Base-by-base conservation (phyloP, 2,797 vertebrate species). In the Eulemur rubriventer region DNA sequence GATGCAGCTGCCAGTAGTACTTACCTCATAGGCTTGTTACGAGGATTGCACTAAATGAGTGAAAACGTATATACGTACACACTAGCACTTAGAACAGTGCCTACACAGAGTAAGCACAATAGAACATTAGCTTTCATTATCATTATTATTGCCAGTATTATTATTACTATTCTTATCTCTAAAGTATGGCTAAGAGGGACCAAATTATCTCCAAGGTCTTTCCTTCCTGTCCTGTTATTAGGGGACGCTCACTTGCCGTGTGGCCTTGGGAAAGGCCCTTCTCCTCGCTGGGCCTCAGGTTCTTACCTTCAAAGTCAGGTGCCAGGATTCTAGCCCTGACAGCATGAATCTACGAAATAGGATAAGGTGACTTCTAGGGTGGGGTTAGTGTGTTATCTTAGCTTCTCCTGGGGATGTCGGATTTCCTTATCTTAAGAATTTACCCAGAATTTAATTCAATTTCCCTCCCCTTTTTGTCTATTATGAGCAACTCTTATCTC, bases 341-440 rank as follows among this genome's bases (percentile, higher is more conserved):
- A 59, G 55, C 24, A 28, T 30, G 55, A 46, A 63, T 70, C 35
- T 50, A 46, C 7, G 61, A 82, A 79, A 17, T 13, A 69, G 38
- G 81, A 35, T 17, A 76, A 70, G 52, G 81, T 3, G 41, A 8
- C 70, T 43, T 17, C 38, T 41, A n/a, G 69, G 84, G n/a, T 78
- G 13, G 12, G 43, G 55, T 75, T 28, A 33, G 73, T 46, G 28
- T 83, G 30, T 35, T 52, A 79, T 41, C 48, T 24, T 10, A 26
- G 30, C 55, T 38, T 52, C 35, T 63, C 89, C 81, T 69, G 50
- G 83, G 43, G 76, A 83, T 92, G 70, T 50, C 93, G 78, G 52
- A 96, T 76, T 95, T 94, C 52, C 38, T 95, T 43, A 82, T 81
- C 57, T 67, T 93, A 73, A 86, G 18, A 4, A 82, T 93, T 61